Evolutionary conservation across 2,797 vertebrate species (phyloP).

Genomic region (Sitta carolinensis): DNA sequence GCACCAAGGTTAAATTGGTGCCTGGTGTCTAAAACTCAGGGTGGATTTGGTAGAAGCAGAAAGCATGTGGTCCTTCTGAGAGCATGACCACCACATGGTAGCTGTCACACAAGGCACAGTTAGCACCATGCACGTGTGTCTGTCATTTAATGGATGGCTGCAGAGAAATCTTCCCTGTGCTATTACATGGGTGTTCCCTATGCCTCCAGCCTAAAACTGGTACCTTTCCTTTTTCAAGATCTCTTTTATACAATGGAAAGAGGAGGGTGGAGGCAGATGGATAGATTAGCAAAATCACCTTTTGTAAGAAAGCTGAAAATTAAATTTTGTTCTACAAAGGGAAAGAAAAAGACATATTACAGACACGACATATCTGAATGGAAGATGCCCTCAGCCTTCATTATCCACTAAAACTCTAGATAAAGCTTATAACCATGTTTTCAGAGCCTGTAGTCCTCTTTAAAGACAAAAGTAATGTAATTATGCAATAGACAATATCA

Average conservation of each 20-base stretch:
- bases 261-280: background rate
- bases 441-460: background rate
- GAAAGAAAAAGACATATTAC: background rate
- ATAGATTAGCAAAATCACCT: background rate
- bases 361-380: background rate
- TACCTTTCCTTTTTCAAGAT: background rate
- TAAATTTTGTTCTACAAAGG: background rate
- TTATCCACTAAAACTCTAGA: background rate
- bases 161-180: background rate
- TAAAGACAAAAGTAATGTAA: background rate
- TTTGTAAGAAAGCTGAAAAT: background rate
- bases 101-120: background rate
- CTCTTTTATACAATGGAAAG: background rate
- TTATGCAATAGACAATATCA: background rate
- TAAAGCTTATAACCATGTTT: background rate
- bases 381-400: background rate
- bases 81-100: accelerated
- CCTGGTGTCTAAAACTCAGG: background rate
- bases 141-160: background rate
- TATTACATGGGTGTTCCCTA: background rate
- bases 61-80: background rate
- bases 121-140: background rate
- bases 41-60: background rate
- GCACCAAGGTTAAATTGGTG: background rate
- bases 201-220: background rate